Percentiles rank a stretch among this genome's conserved stretches.
Conservation (phyloP, 2,113 vertebrate genomes). For the Sterrhoptilus dennistouni region DNA sequence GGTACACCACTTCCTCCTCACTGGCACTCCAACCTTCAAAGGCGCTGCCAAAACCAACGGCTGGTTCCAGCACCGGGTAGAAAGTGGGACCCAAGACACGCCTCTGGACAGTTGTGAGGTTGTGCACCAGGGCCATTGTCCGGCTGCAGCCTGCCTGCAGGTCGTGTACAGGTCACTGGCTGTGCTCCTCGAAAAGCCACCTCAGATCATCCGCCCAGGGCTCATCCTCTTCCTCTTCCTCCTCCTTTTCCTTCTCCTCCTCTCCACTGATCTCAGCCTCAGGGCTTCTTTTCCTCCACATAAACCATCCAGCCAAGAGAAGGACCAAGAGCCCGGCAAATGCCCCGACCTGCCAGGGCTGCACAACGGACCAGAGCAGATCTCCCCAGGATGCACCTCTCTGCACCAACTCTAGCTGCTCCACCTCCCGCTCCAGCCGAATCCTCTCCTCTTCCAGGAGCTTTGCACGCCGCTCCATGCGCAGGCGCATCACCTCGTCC, state of each 20-base stretch:
- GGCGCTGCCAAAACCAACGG: neutral
- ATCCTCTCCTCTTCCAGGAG: neutral
- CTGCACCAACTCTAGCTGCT: fast-evolving
- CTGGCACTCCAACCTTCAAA: neutral
- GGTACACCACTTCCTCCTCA: neutral
- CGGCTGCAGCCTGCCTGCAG: neutral
- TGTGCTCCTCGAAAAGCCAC: neutral
- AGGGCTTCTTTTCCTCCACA: neutral
- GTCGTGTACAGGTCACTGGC: neutral
- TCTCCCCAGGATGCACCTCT: neutral
- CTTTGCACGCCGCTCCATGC: fast-evolving
- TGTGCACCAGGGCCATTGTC: neutral
- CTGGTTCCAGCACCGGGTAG: neutral
- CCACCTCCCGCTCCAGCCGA: neutral
- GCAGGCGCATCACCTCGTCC: fast-evolving
- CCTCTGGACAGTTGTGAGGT: neutral
- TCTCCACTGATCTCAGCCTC: neutral
- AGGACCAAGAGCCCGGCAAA: neutral
- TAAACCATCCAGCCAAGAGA: neutral
- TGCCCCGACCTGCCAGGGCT: neutral
- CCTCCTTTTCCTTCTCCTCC: neutral
- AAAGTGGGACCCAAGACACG: neutral
- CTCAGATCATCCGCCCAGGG: neutral
- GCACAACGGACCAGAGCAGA: no score
- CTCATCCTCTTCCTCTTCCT: neutral